These are phyloP conservation scores for Phrynocephalus forsythii DNA, from an alignment of 2,797 vertebrate species.

Conservation along the genomic window DNA sequence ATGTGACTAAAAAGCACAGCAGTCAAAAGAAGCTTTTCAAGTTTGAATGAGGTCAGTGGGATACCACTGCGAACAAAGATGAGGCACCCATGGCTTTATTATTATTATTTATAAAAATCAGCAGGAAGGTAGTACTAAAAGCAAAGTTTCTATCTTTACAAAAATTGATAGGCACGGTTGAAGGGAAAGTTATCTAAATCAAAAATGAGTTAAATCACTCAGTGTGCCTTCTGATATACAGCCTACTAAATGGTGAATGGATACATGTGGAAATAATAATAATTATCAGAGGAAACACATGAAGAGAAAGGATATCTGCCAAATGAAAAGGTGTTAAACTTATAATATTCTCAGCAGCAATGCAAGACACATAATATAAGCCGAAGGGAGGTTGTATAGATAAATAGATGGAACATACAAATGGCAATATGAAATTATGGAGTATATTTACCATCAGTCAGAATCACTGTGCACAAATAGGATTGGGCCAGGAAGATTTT, in stretches of 20 bases:
- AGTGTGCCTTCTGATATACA: slow-evolving; percentile 4
- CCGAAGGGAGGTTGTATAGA: slow-evolving; percentile 25
- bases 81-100: slow-evolving; percentile 55
- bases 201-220: slow-evolving; percentile 39
- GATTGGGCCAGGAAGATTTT: background rate
- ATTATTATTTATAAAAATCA: slow-evolving; percentile 69
- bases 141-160: slow-evolving; percentile 43
- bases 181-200: slow-evolving; percentile 29
- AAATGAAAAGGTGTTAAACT: slow-evolving; percentile 52
- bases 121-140: slow-evolving; percentile 31
- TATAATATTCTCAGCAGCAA: slow-evolving; percentile 37
- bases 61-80: slow-evolving; percentile 58
- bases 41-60: slow-evolving; percentile 66
- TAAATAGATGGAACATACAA: slow-evolving; percentile 7
- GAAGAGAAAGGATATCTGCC: slow-evolving; percentile 30
- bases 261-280: slow-evolving; percentile 38
- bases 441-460: background rate
- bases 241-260: background rate
- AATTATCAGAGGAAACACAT: slow-evolving; percentile 17
- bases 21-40: slow-evolving; percentile 57
- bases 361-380: slow-evolving; percentile 31
- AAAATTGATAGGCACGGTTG: slow-evolving; percentile 44
- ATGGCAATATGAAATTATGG: background rate
- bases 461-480: background rate
- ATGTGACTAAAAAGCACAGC: slow-evolving; percentile 44